Conservation (phyloP, 2,888 invertebrate species). For the Julus scanicus region DNA sequence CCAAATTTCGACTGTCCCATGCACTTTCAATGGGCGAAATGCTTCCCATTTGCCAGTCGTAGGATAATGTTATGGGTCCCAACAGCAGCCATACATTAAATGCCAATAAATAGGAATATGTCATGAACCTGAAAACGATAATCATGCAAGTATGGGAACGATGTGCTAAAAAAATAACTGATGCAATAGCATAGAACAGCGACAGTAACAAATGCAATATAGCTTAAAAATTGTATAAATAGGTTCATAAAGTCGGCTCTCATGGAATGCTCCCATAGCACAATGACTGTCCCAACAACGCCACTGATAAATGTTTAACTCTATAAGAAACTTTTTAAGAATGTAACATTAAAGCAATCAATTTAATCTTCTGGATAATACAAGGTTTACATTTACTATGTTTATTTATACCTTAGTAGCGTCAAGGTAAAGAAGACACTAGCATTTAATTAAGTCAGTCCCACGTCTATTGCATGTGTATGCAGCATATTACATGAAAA, state of each 20-base stretch:
- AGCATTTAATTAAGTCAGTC: background rate
- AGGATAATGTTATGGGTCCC: constrained; percentile 80
- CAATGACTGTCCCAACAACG: no score
- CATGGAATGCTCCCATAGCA: no score
- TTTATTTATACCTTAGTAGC: no score
- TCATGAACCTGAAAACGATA: constrained; percentile 67
- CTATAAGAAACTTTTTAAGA: no score
- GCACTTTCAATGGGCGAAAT: constrained; percentile 80
- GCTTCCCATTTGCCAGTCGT: constrained; percentile 92
- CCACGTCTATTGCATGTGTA: background rate
- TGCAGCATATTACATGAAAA: background rate
- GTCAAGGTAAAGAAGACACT: no score
- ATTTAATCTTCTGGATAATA: no score
- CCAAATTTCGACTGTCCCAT: constrained; percentile 76
- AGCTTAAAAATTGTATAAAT: no score
- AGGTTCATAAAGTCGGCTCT: no score
- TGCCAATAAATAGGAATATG: constrained; percentile 83
- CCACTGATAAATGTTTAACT: no score
- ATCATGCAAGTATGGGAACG: background rate
- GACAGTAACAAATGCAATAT: background rate
- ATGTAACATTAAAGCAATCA: no score
- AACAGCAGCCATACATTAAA: constrained; percentile 86
- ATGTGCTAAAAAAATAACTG: background rate
- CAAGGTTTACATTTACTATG: no score
- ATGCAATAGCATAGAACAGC: background rate